phyloP scores from a whole-genome alignment of 2,888 invertebrate genomes.

The Drosophila kokeensis region DNA sequence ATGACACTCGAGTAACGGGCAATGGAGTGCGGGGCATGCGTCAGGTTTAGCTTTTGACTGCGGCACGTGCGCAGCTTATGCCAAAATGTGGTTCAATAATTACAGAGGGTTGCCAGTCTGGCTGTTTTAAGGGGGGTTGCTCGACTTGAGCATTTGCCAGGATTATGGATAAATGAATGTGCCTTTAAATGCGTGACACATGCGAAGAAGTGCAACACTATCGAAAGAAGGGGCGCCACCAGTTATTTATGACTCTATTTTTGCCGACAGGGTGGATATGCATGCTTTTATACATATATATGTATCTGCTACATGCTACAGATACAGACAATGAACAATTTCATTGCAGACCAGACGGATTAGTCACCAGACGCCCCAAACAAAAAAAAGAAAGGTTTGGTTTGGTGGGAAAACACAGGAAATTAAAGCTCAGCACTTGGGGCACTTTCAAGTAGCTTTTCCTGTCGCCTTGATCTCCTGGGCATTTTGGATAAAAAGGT shows the following conservation, averaged over 20 bases:
- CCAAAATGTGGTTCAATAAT: slow-evolving; percentile 35
- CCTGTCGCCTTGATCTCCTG: neutral
- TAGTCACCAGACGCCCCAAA: slow-evolving; percentile 39
- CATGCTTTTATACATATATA: neutral
- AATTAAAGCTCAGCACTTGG: slow-evolving; percentile 18
- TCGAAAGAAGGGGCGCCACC: slow-evolving; percentile 24
- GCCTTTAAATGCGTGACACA: slow-evolving; percentile 46
- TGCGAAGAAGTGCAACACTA: slow-evolving; percentile 37
- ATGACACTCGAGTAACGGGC: slow-evolving; percentile 4
- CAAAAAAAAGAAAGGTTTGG: neutral
- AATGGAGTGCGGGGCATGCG: slow-evolving; percentile 5
- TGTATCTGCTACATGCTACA: neutral
- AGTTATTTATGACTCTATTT: slow-evolving; percentile 71
- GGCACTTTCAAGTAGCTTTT: slow-evolving; percentile 21
- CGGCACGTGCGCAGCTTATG: slow-evolving; percentile 38
- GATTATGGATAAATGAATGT: slow-evolving; percentile 47
- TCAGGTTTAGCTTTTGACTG: slow-evolving; percentile 46
- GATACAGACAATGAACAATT: slow-evolving; percentile 25
- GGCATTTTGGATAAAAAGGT: slow-evolving; percentile 2
- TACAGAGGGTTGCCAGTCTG: slow-evolving; percentile 30
- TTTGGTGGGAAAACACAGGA: slow-evolving; percentile 26
- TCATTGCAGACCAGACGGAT: slow-evolving; percentile 27
- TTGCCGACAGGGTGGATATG: slow-evolving; percentile 29
- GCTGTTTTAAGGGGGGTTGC: slow-evolving; percentile 28
- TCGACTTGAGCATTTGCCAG: slow-evolving; percentile 27